Conservation (phyloP, 2,888 invertebrate genomes). For the Baronia brevicornis region DNA sequence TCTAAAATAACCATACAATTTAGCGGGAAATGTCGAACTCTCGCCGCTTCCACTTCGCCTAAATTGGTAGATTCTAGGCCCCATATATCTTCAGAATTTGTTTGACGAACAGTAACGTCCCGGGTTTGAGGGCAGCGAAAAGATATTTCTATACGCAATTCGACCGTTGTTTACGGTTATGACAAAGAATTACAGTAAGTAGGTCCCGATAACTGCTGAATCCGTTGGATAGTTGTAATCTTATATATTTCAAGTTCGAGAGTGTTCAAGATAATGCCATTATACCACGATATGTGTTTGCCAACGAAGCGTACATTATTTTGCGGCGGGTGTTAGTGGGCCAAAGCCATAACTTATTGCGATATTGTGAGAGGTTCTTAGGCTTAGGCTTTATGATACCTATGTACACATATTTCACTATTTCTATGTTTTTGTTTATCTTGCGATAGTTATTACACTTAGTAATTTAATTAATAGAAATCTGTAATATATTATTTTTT, state of each 20-base stretch:
- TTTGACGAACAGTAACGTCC: constrained; percentile 56
- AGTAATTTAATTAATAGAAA: too few relatives aligned
- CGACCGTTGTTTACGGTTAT: constrained; percentile 58
- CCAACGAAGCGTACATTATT: constrained; percentile 23
- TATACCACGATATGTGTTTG: constrained; percentile 35
- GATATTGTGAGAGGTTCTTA: constrained; percentile 5
- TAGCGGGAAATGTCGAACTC: constrained; percentile 62
- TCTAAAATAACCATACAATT: constrained; percentile 71
- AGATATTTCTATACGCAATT: constrained; percentile 56
- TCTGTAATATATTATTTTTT: too few relatives aligned
- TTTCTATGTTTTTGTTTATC: too few relatives aligned
- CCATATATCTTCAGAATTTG: constrained; percentile 66
- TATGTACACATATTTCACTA: too few relatives aligned
- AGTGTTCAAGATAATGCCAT: constrained; percentile 36
- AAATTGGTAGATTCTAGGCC: constrained; percentile 68
- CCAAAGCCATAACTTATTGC: constrained; percentile 10
- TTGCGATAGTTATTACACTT: too few relatives aligned
- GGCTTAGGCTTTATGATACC: too few relatives aligned
- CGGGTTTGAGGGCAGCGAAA: constrained; percentile 51
- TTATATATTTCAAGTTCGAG: constrained; percentile 38
- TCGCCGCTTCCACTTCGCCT: constrained; percentile 63
- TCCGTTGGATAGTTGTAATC: constrained; percentile 32
- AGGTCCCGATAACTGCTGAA: constrained; percentile 44
- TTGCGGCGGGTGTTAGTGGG: constrained; percentile 12
- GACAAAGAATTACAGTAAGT: constrained; percentile 45